These are phyloP conservation scores for Periparus ater DNA, from an alignment of 2,797 vertebrate species.

Conservation along the genomic window DNA sequence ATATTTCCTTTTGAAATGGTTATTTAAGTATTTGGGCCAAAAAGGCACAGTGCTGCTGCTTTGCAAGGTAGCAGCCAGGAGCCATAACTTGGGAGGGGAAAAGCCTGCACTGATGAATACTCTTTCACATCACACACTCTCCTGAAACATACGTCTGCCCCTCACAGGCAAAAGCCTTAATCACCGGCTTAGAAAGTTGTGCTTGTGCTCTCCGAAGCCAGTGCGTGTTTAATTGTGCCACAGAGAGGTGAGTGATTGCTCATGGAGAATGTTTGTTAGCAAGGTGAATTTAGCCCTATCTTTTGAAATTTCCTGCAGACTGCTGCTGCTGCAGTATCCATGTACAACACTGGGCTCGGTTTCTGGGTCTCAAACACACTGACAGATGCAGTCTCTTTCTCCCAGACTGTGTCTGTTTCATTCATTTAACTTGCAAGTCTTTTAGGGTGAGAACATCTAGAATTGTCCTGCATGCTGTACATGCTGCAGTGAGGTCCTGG, in stretches of 20 bases:
- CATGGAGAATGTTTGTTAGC: background rate
- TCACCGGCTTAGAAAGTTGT: background rate
- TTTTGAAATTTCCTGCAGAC: background rate
- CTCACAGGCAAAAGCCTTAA: background rate
- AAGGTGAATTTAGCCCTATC: background rate
- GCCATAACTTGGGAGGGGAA: background rate
- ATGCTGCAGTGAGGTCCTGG: background rate
- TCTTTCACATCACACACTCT: background rate
- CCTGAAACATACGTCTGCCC: background rate
- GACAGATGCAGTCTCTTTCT: background rate
- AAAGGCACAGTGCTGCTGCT: background rate
- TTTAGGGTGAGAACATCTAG: background rate
- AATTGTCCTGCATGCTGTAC: background rate
- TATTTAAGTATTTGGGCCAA: background rate
- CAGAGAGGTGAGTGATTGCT: background rate
- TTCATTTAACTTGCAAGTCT: background rate
- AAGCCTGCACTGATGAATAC: background rate
- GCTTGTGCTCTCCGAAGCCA: background rate
- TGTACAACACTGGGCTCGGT: background rate
- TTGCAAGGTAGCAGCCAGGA: background rate
- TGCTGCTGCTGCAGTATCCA: background rate
- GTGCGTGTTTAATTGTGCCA: constrained; percentile 5
- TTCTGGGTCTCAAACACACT: background rate
- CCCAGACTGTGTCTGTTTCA: background rate
- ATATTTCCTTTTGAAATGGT: background rate